phyloP scores from a whole-genome alignment of 2,113 vertebrate species.

The Vireo altiloquus region DNA sequence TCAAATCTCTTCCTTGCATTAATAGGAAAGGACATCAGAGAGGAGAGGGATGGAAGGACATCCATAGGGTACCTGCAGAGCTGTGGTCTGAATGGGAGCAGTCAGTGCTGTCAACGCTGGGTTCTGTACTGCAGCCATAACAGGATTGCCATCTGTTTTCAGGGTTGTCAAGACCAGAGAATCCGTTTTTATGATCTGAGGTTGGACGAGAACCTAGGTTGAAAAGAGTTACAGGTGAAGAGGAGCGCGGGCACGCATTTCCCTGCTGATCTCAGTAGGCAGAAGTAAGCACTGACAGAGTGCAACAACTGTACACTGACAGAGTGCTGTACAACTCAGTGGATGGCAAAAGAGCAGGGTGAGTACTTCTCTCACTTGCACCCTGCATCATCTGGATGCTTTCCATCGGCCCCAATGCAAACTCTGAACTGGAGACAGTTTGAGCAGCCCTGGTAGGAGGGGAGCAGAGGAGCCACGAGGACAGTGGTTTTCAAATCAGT shows the following conservation, averaged over 20 bases:
- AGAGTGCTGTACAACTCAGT: background rate
- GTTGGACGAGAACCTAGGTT: conserved; percentile 89
- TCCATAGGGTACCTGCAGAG: conserved; percentile 84
- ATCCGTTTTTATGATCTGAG: conserved; percentile 96
- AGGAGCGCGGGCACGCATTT: background rate
- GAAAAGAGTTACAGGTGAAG: background rate
- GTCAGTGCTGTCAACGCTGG: conserved; percentile 86
- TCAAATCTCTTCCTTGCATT: background rate
- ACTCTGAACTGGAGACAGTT: background rate
- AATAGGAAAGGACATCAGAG: background rate
- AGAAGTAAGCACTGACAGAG: background rate
- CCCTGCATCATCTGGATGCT: background rate
- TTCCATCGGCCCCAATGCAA: background rate
- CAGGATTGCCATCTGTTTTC: conserved; percentile 90
- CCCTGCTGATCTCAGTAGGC: background rate
- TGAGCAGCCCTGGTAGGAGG: background rate
- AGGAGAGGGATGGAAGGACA: background rate
- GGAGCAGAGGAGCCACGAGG: background rate
- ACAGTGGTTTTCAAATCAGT: background rate
- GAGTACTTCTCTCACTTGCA: background rate
- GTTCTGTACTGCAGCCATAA: conserved; percentile 91
- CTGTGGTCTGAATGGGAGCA: conserved; percentile 88
- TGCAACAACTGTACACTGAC: no score
- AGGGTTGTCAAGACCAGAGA: conserved; percentile 93
- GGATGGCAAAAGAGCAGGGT: background rate